Evolutionary conservation across 2,113 vertebrate genomes (phyloP).

Genomic region (Fulmarus glacialis): DNA sequence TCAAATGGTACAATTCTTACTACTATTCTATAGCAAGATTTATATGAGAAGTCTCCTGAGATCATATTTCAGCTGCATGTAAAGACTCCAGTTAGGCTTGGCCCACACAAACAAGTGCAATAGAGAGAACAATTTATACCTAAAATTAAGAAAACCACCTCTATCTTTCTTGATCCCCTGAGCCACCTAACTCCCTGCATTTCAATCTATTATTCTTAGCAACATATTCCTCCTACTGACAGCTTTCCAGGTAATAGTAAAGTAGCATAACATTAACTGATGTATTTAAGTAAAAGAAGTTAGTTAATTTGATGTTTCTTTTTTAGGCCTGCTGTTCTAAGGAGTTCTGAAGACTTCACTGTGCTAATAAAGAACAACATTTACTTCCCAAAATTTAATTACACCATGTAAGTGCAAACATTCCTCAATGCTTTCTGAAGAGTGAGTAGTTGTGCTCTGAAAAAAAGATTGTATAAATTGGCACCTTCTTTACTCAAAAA

Average conservation of each 20-base stretch:
- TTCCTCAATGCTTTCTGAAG: background rate
- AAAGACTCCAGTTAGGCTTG: background rate
- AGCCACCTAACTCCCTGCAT: background rate
- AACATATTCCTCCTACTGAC: conserved; percentile 30
- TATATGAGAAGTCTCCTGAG: background rate
- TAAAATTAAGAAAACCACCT: background rate
- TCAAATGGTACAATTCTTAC: background rate
- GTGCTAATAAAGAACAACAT: conserved; percentile 87
- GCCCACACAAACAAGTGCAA: background rate
- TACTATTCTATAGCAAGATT: background rate
- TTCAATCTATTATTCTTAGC: background rate
- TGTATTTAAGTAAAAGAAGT: background rate
- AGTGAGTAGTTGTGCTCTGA: background rate
- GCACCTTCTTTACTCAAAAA: background rate
- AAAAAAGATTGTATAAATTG: background rate
- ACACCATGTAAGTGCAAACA: conserved; percentile 70
- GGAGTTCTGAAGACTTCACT: conserved; percentile 84
- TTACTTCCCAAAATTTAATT: conserved; percentile 84
- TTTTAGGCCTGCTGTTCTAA: conserved; percentile 80
- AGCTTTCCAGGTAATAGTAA: conserved; percentile 25
- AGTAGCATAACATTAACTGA: background rate
- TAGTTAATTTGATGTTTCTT: background rate
- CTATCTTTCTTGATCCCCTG: background rate
- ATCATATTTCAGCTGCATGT: background rate
- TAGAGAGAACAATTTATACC: background rate